Percentiles rank a stretch among this genome's conserved stretches.
Evolutionary conservation across 2,797 vertebrate species (phyloP).

Genomic region (Masticophis lateralis): DNA sequence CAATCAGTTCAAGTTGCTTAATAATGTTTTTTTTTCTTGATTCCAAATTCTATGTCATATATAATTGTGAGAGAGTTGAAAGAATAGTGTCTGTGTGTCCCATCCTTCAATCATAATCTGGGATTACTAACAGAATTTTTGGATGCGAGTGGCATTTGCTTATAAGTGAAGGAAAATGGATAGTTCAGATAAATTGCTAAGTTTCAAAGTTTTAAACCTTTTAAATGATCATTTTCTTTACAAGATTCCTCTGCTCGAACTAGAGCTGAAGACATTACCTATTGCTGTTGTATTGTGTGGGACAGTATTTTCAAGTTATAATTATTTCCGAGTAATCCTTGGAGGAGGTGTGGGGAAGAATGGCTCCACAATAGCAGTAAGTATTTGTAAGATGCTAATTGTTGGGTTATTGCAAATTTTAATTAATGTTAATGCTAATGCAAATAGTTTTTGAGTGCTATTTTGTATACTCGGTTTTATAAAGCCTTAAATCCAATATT

Average conservation of each 20-base stretch:
- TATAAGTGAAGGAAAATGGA: constrained; percentile 34
- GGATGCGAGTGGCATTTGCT: constrained; percentile 9
- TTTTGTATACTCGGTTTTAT: background rate
- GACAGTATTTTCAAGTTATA: constrained; percentile 85
- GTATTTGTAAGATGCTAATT: constrained; percentile 48
- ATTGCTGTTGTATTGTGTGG: constrained; percentile 86
- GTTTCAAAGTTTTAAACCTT: background rate
- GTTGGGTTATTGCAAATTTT: background rate
- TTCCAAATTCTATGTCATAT: constrained; percentile 30
- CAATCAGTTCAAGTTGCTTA: background rate
- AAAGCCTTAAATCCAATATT: background rate
- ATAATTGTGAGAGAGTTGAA: background rate
- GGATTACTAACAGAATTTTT: constrained; percentile 20
- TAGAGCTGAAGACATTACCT: constrained; percentile 82
- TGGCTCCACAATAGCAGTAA: constrained; percentile 96
- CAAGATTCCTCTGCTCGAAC: constrained; percentile 84
- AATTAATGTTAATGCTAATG: background rate
- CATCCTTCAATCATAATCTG: background rate
- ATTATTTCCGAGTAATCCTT: constrained; percentile 93
- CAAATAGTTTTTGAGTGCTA: background rate
- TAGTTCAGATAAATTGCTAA: constrained; percentile 30
- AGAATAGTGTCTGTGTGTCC: background rate
- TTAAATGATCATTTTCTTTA: constrained; percentile 48
- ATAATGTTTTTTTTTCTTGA: background rate
- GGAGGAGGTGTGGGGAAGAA: constrained; percentile 96